phyloP scores from a whole-genome alignment of 2,797 vertebrate species.

The Menidia menidia region DNA sequence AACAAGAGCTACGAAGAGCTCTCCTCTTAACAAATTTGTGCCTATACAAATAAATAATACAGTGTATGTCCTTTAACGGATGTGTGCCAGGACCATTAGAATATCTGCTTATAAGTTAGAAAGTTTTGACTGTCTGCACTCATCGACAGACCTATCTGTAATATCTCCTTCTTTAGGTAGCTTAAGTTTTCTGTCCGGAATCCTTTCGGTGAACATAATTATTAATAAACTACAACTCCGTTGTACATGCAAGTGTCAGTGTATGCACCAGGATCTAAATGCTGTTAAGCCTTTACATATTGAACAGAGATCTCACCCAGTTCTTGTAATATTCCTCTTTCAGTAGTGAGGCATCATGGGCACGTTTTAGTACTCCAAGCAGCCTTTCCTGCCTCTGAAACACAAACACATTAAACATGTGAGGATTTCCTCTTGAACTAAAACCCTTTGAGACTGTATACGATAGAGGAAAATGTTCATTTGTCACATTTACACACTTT shows the following conservation, averaged over 20 bases:
- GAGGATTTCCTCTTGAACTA: constrained; percentile 2
- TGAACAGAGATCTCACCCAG: constrained; percentile 84
- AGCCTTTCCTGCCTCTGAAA: constrained; percentile 88
- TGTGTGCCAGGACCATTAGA: too few relatives aligned
- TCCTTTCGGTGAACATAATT: too few relatives aligned
- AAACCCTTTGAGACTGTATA: neutral
- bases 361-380: constrained; percentile 83
- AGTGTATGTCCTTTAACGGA: too few relatives aligned
- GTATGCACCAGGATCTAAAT: neutral
- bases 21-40: too few relatives aligned
- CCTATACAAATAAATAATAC: too few relatives aligned
- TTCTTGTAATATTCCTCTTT: constrained; percentile 87
- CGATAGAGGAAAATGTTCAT: neutral
- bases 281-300: neutral
- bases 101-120: too few relatives aligned
- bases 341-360: constrained; percentile 85
- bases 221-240: neutral
- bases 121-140: too few relatives aligned
- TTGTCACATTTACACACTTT: constrained; percentile 78
- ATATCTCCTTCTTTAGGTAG: neutral
- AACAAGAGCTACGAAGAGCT: too few relatives aligned
- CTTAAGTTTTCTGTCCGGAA: neutral
- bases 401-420: constrained; percentile 5
- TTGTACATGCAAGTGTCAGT: neutral
- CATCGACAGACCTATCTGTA: neutral